These are phyloP conservation scores for Lytechinus pictus DNA, from an alignment of 35 echinoderm and acorn worm species.

Conservation along the genomic window DNA sequence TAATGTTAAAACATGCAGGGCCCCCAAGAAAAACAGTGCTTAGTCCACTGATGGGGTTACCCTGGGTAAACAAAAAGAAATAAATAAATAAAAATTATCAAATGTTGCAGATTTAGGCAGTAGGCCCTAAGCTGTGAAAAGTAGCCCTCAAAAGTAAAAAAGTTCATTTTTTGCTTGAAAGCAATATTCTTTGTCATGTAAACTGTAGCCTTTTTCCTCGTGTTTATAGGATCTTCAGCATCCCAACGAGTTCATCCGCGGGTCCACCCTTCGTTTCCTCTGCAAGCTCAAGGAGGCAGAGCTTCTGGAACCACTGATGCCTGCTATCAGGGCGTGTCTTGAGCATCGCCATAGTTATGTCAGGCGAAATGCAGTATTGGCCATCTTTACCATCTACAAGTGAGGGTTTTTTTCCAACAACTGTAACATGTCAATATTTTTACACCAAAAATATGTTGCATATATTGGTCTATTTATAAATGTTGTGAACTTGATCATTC, in stretches of 20 bases:
- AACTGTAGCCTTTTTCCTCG: background rate
- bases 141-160: too few species aligned
- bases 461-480: too few species aligned
- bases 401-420: conserved; percentile 48
- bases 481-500: too few species aligned
- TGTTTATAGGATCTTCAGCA: conserved; percentile 85
- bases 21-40: too few species aligned
- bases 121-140: too few species aligned
- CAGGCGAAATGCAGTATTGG: conserved; percentile 89
- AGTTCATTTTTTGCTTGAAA: too few species aligned
- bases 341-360: conserved; percentile 99
- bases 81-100: too few species aligned
- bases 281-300: conserved; percentile 97
- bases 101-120: too few species aligned
- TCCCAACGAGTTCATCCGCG: conserved; percentile 99
- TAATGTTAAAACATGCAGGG: too few species aligned
- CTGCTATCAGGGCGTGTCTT: conserved; percentile 87
- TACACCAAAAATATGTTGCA: too few species aligned
- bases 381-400: conserved; percentile 99
- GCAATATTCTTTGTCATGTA: background rate
- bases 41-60: too few species aligned
- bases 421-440: background rate
- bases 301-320: conserved; percentile 93
- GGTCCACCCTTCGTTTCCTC: conserved; percentile 91
- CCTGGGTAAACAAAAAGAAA: too few species aligned